A percentile compares a stretch with the other conserved stretches of the same genome.
phyloP scores from a whole-genome alignment of 2,797 vertebrate species.

The Emys orbicularis region DNA sequence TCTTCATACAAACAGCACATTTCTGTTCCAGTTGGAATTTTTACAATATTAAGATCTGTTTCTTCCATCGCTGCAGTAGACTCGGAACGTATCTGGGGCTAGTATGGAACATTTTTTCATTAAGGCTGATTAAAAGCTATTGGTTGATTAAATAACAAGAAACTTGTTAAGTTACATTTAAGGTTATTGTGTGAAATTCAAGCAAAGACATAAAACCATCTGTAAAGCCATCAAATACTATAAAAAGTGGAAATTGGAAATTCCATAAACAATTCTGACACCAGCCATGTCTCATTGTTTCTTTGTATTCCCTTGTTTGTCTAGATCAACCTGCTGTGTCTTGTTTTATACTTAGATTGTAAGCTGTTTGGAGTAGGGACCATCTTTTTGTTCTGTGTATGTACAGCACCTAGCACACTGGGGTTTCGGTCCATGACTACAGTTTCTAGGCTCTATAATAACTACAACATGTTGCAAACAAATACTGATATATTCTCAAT shows the following conservation, averaged over 20 bases:
- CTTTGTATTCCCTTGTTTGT: background rate
- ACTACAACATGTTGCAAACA: background rate
- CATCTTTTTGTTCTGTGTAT: background rate
- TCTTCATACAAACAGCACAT: background rate
- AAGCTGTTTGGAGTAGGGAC: background rate
- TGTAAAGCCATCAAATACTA: background rate
- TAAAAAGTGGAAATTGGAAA: background rate
- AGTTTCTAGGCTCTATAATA: background rate
- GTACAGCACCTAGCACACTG: background rate
- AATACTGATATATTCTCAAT: background rate
- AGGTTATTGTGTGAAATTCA: background rate
- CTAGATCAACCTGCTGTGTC: background rate
- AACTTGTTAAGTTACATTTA: background rate
- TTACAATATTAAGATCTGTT: background rate
- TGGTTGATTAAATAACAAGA: background rate
- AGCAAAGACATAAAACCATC: background rate
- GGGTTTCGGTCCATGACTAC: background rate
- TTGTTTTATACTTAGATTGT: background rate
- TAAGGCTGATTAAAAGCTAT: background rate
- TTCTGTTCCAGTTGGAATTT: background rate
- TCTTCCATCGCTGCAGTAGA: background rate
- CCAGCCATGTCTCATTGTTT: background rate
- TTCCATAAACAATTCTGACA: background rate
- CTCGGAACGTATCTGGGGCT: conserved; percentile 40
- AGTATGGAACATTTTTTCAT: background rate